Evolutionary conservation across 1,140 invertebrate species (phyloP).

Genomic region (Drosophila sp.): DNA sequence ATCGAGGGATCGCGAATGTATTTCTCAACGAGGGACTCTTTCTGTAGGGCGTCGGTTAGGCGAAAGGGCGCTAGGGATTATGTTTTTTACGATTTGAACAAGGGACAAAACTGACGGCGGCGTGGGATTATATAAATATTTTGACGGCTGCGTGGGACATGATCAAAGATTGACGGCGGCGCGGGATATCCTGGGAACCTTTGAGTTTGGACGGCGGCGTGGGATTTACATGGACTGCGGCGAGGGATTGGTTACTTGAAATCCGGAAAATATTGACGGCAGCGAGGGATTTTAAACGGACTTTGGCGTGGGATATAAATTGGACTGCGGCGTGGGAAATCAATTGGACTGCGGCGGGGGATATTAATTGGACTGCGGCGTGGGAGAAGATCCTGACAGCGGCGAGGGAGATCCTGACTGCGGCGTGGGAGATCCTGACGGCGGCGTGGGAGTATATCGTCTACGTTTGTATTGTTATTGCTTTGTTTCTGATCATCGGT

Average conservation of each 20-base stretch:
- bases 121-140: slow-evolving; percentile 21
- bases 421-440: slow-evolving; percentile 52
- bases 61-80: slow-evolving; percentile 50
- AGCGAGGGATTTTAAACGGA: slow-evolving; percentile 26
- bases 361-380: slow-evolving; percentile 1
- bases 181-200: background rate
- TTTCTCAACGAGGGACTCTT: slow-evolving; percentile 43
- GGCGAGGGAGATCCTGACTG: slow-evolving; percentile 56
- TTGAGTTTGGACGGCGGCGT: background rate
- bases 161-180: background rate
- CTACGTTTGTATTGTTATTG: slow-evolving; percentile 14
- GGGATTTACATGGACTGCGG: slow-evolving; percentile 6
- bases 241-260: slow-evolving; percentile 31
- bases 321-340: slow-evolving; percentile 46
- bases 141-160: too few relatives aligned
- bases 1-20: background rate
- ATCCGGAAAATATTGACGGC: slow-evolving; percentile 27
- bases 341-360: slow-evolving; percentile 45
- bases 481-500: slow-evolving; percentile 53
- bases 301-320: slow-evolving; percentile 24
- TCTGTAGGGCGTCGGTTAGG: slow-evolving; percentile 57
- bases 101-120: slow-evolving; percentile 8
- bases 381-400: slow-evolving; percentile 32
- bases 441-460: slow-evolving; percentile 42
- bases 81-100: slow-evolving; percentile 12